Base-by-base conservation (phyloP, 2,113 vertebrate species). In the Crotophaga sulcirostris region DNA sequence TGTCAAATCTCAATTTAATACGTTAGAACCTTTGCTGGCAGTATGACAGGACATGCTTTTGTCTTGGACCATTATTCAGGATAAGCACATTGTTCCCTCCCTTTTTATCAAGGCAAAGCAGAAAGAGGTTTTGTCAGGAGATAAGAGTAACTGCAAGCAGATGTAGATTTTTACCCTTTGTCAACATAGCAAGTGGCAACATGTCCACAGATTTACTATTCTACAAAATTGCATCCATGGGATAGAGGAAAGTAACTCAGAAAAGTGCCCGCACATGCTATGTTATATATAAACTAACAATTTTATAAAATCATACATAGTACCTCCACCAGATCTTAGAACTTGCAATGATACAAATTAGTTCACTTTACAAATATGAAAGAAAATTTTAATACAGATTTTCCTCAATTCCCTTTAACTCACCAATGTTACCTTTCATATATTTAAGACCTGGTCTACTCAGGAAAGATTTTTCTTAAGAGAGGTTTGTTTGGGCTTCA, bases 391-490 rank as follows among this genome's bases (percentile, higher is more conserved):
- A 63, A 77, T n/a, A 83, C 3, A 67, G 8, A 40, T 67, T 74
- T 86, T 59, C 26, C 29, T 85, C 31, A 21, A 16, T 55, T 49
- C 62, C 34, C 40, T 80, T 79, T 55, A 84, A 73, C n/a, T 78
- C 62, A 69, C 7, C 51, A 70, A 38, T 11, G 14, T 25, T 29
- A 52, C 17, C 16, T 34, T 69, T 76, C 10, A 0, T 6, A 64
- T 25, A 24, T 33, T 74, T 85, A 86, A 90, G 90, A 96, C 34
- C 87, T 91, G 92, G 90, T 96, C 95, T 96, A 94, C 3, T 25
- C 94, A 67, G 93, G 90, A 96, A 96, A 96, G 96, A 95, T 94
- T 96, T 93, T 92, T 69, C 58, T 90, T 47, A 33, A 6, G 23
- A 83, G 3, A 67, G 3, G 8, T 36, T 8, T 12, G 63, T 29